Percentiles rank a stretch among this genome's conserved stretches.
These are phyloP conservation scores for Zaprionus lineosus DNA, from an alignment of 2,888 invertebrate genomes.

Conservation along the genomic window DNA sequence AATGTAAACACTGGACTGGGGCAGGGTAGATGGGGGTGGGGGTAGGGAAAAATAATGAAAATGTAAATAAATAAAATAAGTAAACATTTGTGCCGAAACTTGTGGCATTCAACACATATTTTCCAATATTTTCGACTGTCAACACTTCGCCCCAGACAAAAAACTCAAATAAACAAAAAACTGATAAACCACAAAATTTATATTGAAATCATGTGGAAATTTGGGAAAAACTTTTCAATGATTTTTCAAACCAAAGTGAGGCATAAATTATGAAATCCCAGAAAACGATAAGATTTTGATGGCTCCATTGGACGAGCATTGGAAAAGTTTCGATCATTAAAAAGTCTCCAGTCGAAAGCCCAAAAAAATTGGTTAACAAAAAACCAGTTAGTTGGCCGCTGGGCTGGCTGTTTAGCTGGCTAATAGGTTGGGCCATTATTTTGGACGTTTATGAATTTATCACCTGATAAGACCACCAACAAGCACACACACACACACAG, in stretches of 20 bases:
- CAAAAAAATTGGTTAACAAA: neutral
- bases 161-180: constrained; percentile 43
- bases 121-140: no score
- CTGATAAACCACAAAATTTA: constrained; percentile 45
- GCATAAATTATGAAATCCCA: constrained; percentile 53
- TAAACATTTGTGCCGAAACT: constrained; percentile 61
- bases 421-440: constrained; percentile 30
- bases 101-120: constrained; percentile 24
- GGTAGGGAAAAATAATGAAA: constrained; percentile 62
- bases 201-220: constrained; percentile 14
- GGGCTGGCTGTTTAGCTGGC: constrained; percentile 11
- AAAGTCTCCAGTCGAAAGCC: constrained; percentile 5
- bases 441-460: constrained; percentile 37
- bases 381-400: constrained; percentile 38
- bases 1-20: constrained; percentile 41
- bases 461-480: constrained; percentile 59
- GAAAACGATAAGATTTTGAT: constrained; percentile 56
- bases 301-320: constrained; percentile 58
- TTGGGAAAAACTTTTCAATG: constrained; percentile 35
- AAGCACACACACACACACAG: constrained; percentile 14
- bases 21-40: no score
- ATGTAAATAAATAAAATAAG: constrained; percentile 68
- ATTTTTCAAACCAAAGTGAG: constrained; percentile 34
- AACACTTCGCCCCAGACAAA: constrained; percentile 57
- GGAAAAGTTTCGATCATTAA: constrained; percentile 48